Base-by-base conservation (phyloP, 2,113 vertebrate species). In the Rhabdomys dilectus region DNA sequence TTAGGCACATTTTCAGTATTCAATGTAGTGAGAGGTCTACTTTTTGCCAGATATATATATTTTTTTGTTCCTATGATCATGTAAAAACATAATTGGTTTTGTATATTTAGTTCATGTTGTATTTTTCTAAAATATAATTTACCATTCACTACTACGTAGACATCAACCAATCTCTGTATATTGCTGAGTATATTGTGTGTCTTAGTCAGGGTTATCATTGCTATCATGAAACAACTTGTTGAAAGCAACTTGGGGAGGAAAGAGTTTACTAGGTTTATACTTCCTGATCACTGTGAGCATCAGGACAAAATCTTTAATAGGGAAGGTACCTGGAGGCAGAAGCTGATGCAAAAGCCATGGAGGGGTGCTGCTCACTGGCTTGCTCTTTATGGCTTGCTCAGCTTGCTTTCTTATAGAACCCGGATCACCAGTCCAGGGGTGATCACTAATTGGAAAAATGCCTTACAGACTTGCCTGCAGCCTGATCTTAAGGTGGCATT, bases 81-180 rank as follows among this genome's bases (percentile, higher is more conserved):
- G 7, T 39, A 60, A 68, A 94, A 86, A 56, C 70, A 39, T 86
- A 89, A 86, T 82, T 76, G 24, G 78, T 68, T 89, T 93, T 75
- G 24, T 12, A 39, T 88, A 64, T 93, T 94, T 94, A 22, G 26
- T 58, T 81, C 89, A 6, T 86, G 60, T 81, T 66, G 51, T 92
- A 24, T 95, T 81, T 94, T 92, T 51, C 8, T 92, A 84, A 92
- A 82, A 72, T 91, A 84, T 72, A 92, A 92, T 84, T 88, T 90
- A 22, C 56, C 22, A 39, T 5, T 88, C 72, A 48, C 19, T 45
- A 36, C 31, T 66, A 64, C 51, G 58, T 75, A n/a, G 36, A 95
- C 91, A 91, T 93, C 17, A 80, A 21, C 89, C 56, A 75, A 29
- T 90, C 36, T 93, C 39, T 75, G 19, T 66, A 72, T 85, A 81